Evolutionary conservation across 1,140 invertebrate genomes (phyloP).

Genomic region (Lasioglossum baleicum): DNA sequence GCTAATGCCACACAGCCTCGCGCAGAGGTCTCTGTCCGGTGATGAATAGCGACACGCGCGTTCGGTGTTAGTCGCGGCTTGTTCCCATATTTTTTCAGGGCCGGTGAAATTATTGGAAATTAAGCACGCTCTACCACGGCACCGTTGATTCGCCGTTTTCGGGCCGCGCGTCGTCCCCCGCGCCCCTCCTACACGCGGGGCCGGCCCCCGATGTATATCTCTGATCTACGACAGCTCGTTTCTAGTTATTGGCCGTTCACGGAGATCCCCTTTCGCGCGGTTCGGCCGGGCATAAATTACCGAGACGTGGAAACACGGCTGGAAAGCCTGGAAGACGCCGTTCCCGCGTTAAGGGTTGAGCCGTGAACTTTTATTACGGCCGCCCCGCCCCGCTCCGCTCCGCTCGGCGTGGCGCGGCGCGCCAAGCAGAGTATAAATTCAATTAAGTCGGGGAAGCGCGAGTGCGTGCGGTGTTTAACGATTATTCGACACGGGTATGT

Average conservation of each 20-base stretch:
- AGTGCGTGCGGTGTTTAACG: too few relatives aligned
- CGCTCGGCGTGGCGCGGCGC: too few relatives aligned
- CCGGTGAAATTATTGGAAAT: conserved; percentile 69
- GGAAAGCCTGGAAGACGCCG: too few relatives aligned
- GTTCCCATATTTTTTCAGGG: conserved; percentile 62
- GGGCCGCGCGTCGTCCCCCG: too few relatives aligned
- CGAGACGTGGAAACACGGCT: conserved; percentile 21
- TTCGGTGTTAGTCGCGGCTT: conserved; percentile 58
- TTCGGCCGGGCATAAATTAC: too few relatives aligned
- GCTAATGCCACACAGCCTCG: conserved; percentile 52
- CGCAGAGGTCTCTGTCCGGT: conserved; percentile 7
- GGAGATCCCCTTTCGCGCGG: neutral
- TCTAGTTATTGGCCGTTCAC: conserved; percentile 46
- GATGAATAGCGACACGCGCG: conserved; percentile 62
- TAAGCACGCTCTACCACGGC: conserved; percentile 44
- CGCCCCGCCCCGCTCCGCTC: too few relatives aligned
- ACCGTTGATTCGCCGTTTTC: conserved; percentile 34
- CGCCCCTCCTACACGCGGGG: too few relatives aligned
- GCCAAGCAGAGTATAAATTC: too few relatives aligned
- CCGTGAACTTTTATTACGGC: too few relatives aligned
- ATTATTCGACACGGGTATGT: too few relatives aligned
- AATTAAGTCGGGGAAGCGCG: too few relatives aligned
- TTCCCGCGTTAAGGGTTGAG: neutral
- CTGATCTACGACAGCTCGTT: conserved; percentile 47
- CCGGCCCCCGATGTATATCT: conserved; percentile 34